Conservation (phyloP, 2,797 vertebrate species). For the Antrozous pallidus region DNA sequence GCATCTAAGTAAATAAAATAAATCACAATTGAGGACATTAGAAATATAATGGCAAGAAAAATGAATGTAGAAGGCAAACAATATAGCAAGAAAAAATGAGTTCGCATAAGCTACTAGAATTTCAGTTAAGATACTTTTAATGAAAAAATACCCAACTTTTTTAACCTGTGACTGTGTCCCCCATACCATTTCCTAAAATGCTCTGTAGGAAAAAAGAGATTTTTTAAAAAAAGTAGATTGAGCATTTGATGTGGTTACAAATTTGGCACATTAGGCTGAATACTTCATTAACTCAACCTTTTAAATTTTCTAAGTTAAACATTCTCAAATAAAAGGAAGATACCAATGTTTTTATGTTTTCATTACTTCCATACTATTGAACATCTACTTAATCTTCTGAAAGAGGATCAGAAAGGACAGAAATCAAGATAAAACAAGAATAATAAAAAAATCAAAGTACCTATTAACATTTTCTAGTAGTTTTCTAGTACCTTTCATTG, state of each 20-base stretch:
- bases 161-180: background rate
- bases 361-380: background rate
- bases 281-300: background rate
- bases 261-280: background rate
- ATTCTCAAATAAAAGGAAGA: conserved; percentile 19
- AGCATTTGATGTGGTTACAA: background rate
- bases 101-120: background rate
- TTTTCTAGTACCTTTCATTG: background rate
- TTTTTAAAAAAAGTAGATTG: background rate
- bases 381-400: background rate
- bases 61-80: conserved; percentile 9
- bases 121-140: background rate
- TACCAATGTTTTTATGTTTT: conserved; percentile 8
- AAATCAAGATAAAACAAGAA: background rate
- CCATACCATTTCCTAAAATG: background rate
- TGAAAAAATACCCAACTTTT: background rate
- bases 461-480: background rate
- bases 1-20: conserved; percentile 50
- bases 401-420: background rate
- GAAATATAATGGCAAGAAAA: conserved; percentile 41
- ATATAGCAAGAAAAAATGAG: background rate
- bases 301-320: conserved; percentile 47
- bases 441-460: background rate
- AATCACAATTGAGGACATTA: conserved; percentile 50
- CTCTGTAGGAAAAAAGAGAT: background rate